Conservation (phyloP, 1,140 invertebrate genomes). For the Diuraphis noxia region DNA sequence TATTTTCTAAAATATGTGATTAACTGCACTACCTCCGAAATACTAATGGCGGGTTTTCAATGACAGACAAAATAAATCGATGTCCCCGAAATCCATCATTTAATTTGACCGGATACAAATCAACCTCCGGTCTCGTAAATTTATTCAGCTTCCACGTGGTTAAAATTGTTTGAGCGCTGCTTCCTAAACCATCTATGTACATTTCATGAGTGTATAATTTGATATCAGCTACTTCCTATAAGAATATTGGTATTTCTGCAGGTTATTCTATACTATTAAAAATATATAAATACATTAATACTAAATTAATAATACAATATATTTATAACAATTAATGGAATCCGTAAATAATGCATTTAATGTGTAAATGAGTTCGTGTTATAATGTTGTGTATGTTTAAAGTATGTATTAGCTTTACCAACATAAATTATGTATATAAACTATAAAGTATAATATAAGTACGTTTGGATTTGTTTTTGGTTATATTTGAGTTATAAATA, state of each 20-base stretch:
- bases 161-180: slow-evolving; percentile 66
- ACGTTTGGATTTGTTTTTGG: too few relatives aligned
- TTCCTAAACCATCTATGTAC: slow-evolving; percentile 70
- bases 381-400: too few relatives aligned
- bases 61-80: slow-evolving; percentile 68
- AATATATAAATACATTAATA: too few relatives aligned
- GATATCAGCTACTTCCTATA: slow-evolving; percentile 52
- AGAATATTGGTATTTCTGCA: not conserved
- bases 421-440: too few relatives aligned
- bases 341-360: too few relatives aligned
- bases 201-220: slow-evolving; percentile 71
- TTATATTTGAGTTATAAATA: too few relatives aligned
- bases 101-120: slow-evolving; percentile 72
- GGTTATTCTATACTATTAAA: not conserved
- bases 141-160: slow-evolving; percentile 69
- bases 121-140: slow-evolving; percentile 65
- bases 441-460: too few relatives aligned
- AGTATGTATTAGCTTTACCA: too few relatives aligned
- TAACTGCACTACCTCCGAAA: slow-evolving; percentile 64
- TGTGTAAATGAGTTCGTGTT: too few relatives aligned
- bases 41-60: slow-evolving; percentile 72
- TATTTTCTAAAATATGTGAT: not conserved
- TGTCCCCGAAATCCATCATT: slow-evolving; percentile 71
- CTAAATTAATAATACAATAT: too few relatives aligned
- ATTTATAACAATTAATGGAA: too few relatives aligned